These are phyloP conservation scores for Eupithecia vulgata DNA, from an alignment of 2,888 invertebrate species.

Conservation along the genomic window DNA sequence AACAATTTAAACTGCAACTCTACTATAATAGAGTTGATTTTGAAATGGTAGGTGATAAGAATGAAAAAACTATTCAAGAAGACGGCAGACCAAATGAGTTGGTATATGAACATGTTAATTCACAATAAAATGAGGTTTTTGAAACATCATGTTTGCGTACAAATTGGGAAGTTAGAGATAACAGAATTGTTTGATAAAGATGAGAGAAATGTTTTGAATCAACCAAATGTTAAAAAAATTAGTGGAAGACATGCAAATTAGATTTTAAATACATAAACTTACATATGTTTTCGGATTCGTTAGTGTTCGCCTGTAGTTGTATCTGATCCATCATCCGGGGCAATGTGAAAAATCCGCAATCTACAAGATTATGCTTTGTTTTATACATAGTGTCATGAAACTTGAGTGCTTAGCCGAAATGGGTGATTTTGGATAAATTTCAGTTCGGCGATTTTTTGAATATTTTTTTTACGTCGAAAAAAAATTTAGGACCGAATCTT, in stretches of 20 bases:
- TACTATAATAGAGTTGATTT: slow-evolving; percentile 47
- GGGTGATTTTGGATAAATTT: too few species aligned
- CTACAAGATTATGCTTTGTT: too few species aligned
- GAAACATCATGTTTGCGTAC: slow-evolving; percentile 71
- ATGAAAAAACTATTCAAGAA: slow-evolving; percentile 66
- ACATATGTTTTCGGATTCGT: too few species aligned
- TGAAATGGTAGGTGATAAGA: slow-evolving; percentile 31
- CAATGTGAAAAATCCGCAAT: too few species aligned
- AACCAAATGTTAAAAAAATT: neutral
- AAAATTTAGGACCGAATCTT: too few species aligned
- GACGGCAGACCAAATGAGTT: slow-evolving; percentile 76
- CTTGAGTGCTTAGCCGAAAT: too few species aligned
- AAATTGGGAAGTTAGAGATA: slow-evolving; percentile 70
- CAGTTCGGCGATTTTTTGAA: too few species aligned
- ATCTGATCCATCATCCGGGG: too few species aligned
- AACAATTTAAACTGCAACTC: slow-evolving; percentile 43
- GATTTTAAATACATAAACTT: too few species aligned
- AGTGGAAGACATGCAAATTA: neutral
- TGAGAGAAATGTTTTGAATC: slow-evolving; percentile 43
- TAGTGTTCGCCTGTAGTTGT: too few species aligned
- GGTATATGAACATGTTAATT: slow-evolving; percentile 82
- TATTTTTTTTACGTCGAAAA: too few species aligned
- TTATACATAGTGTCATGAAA: too few species aligned
- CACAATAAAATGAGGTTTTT: slow-evolving; percentile 73
- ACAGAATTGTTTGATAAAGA: slow-evolving; percentile 67